Conservation (phyloP, 2,113 vertebrate species). For the Diphyllodes magnificus region DNA sequence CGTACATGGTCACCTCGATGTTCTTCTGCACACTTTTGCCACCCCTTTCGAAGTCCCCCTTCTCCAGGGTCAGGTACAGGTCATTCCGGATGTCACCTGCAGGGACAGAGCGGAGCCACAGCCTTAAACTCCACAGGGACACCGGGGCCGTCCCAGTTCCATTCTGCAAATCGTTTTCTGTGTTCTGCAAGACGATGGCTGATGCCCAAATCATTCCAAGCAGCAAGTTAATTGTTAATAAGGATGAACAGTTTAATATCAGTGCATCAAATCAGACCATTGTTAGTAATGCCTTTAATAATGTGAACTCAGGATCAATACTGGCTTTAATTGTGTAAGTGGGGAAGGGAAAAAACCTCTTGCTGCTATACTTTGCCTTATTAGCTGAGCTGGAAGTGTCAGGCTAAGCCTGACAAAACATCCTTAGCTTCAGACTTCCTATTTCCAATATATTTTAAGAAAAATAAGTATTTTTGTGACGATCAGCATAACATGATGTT, state of each 20-base stretch:
- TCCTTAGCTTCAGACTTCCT: background rate
- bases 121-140: background rate
- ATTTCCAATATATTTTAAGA: background rate
- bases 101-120: background rate
- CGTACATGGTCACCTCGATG: slow-evolving; percentile 91
- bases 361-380: background rate
- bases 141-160: background rate
- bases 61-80: slow-evolving; percentile 91
- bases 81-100: slow-evolving; percentile 94
- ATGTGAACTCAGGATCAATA: background rate
- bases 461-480: background rate
- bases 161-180: background rate
- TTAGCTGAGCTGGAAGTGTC: background rate
- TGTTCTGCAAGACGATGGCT: slow-evolving; percentile 35
- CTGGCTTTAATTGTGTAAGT: background rate
- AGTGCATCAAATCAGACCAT: slow-evolving; percentile 30
- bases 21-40: slow-evolving; percentile 99
- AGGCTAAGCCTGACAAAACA: background rate
- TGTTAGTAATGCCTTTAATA: slow-evolving; percentile 67
- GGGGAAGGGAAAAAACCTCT: background rate
- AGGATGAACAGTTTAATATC: slow-evolving; percentile 42
- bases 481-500: background rate
- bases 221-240: slow-evolving; percentile 76
- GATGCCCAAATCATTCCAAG: slow-evolving; percentile 68
- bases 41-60: slow-evolving; percentile 95